A percentile compares a stretch with the other conserved stretches of the same genome.
phyloP scores from a whole-genome alignment of 2,888 invertebrate genomes.

The Agriopis leucophaearia region DNA sequence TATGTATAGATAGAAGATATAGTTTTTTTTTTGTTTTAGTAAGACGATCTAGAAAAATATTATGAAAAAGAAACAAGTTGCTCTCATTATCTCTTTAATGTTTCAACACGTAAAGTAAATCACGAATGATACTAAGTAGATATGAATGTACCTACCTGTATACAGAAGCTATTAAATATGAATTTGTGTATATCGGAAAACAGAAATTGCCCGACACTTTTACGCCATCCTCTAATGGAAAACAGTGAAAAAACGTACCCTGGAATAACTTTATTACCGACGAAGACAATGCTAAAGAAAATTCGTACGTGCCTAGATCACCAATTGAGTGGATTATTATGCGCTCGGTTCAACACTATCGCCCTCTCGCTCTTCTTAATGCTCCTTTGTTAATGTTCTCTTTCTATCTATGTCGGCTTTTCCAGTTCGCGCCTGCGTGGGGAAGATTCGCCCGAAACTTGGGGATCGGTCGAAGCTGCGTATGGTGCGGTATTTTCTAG shows the following conservation, averaged over 20 bases:
- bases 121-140: too few species aligned
- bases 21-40: too few species aligned
- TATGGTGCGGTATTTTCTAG: conserved; percentile 59
- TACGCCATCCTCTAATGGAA: conserved; percentile 14
- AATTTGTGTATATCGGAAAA: not conserved
- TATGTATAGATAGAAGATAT: too few species aligned
- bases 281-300: conserved; percentile 43
- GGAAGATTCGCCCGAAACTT: conserved; percentile 73
- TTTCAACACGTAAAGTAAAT: too few species aligned
- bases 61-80: too few species aligned
- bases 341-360: conserved; percentile 62
- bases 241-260: conserved; percentile 26
- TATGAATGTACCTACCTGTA: too few species aligned
- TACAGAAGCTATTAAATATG: not conserved
- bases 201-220: not conserved
- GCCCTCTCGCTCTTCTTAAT: conserved; percentile 58
- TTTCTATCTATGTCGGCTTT: conserved; percentile 57
- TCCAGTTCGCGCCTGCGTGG: conserved; percentile 78
- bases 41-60: too few species aligned
- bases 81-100: too few species aligned
- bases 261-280: conserved; percentile 38
- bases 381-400: conserved; percentile 54
- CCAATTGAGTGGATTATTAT: conserved; percentile 69
- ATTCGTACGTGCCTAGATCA: conserved; percentile 74
- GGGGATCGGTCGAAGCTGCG: conserved; percentile 74